Base-by-base conservation (phyloP, 2,797 vertebrate genomes). In the Spinus pinus region DNA sequence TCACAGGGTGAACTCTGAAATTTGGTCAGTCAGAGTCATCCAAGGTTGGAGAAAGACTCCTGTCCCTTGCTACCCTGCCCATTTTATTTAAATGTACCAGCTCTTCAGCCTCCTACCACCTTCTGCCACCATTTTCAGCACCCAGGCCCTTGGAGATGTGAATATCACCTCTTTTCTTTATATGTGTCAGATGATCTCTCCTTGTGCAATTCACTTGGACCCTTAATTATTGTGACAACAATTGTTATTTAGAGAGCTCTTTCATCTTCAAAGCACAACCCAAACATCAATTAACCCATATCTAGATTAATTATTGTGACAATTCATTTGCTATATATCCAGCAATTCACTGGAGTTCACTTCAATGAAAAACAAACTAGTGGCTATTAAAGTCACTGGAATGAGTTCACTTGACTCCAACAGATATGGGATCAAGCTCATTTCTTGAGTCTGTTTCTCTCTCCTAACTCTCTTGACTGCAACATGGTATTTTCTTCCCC, bases 201-300 rank as follows among this genome's bases (percentile, higher is more conserved):
- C 75, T 54, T 51, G 13, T 60, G 78, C 65, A 89, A 93, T 57
- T 41, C 75, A 69, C 54, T 95, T 83, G 65, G 75, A 78, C 39
- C 35, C 65, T 33, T 84, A 93, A 74, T 61, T 84, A 83, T 88
- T 95, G 78, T 51, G 47, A 66, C 58, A 93, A 86, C 61, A 75
- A 18, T 93, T 57, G 73, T 50, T 56, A 94, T 47, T 96, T 89
- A 92, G 65, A 86, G 35, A 74, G 86, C 62, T 75, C 67, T 93
- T 95, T 95, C 60, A 93, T 88, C 93, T 96, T 96, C 89, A 87
- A 96, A 96, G 73, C 58, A 70, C 46, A 74, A 91, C 78, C 78
- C 24, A 89, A 80, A 77, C 50, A 82, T 78, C 75, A 96, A 94
- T 94, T 96, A 96, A 95, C 88, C 23, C 46, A 86, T 90, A 96